Evolutionary conservation across 2,888 invertebrate genomes (phyloP).

Genomic region (Dermolepida albohirtum): DNA sequence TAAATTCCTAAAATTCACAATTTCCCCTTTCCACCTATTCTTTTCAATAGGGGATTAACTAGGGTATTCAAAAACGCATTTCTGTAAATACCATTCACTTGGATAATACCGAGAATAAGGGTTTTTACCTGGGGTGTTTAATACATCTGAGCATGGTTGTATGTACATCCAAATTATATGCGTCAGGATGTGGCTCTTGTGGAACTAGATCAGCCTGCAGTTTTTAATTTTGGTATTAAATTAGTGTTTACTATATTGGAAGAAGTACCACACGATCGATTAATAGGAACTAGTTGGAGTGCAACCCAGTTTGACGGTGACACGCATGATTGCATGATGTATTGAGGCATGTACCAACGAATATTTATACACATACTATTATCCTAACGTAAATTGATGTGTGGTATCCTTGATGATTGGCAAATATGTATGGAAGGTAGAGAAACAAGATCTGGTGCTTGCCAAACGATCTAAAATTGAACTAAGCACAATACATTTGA

Average conservation of each 20-base stretch:
- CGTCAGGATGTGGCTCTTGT: slow-evolving; percentile 69
- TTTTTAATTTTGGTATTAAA: slow-evolving; percentile 59
- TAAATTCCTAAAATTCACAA: no score
- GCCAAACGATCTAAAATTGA: slow-evolving; percentile 61
- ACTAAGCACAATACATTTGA: no score
- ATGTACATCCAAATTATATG: no score
- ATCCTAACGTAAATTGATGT: slow-evolving; percentile 53
- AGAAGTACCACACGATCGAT: slow-evolving; percentile 48
- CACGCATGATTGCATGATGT: slow-evolving; percentile 62
- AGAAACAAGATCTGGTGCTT: slow-evolving; percentile 63
- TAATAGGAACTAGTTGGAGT: slow-evolving; percentile 66
- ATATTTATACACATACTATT: slow-evolving; percentile 56
- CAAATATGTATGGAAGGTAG: slow-evolving; percentile 66
- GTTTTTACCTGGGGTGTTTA: no score
- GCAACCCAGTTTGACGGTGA: slow-evolving; percentile 50
- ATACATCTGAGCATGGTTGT: no score
- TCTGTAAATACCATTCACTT: no score
- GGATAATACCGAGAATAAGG: no score
- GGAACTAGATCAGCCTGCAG: slow-evolving; percentile 59
- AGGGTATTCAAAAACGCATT: no score
- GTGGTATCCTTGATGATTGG: slow-evolving; percentile 60
- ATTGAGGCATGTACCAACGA: slow-evolving; percentile 57
- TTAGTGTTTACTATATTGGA: slow-evolving; percentile 62
- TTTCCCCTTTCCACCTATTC: no score
- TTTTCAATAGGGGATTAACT: no score